Evolutionary conservation across 2,797 vertebrate genomes (phyloP).

Genomic region (Pangasius djambal): DNA sequence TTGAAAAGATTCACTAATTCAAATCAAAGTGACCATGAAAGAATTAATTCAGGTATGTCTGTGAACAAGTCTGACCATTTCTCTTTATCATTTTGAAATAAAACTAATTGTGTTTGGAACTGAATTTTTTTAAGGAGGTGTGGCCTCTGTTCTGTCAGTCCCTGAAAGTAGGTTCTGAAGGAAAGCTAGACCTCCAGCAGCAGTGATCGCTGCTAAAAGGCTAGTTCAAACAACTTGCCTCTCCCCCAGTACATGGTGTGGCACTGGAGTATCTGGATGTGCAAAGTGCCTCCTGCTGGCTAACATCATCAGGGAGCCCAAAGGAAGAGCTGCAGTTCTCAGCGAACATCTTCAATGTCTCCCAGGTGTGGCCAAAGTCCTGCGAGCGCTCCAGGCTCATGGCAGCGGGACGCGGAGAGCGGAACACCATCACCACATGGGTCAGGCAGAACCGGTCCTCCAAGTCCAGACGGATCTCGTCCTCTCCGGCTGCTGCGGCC

Average conservation of each 20-base stretch:
- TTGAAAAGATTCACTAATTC: neutral
- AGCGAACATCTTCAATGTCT: conserved; percentile 83
- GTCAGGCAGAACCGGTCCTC: conserved; percentile 84
- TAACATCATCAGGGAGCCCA: conserved; percentile 78
- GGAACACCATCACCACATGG: conserved; percentile 84
- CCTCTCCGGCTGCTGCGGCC: conserved; percentile 70
- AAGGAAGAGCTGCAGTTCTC: conserved; percentile 83
- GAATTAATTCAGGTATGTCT: neutral
- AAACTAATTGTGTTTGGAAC: neutral
- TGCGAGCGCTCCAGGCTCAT: conserved; percentile 85
- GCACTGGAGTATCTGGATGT: conserved; percentile 84
- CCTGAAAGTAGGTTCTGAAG: neutral
- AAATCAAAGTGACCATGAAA: neutral
- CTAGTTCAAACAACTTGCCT: conserved; percentile 72
- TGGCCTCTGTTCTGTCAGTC: neutral
- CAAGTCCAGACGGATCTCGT: conserved; percentile 83
- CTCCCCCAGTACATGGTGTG: conserved; percentile 82
- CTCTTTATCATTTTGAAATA: neutral
- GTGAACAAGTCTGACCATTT: neutral
- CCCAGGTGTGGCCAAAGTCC: conserved; percentile 85
- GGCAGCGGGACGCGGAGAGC: conserved; percentile 83
- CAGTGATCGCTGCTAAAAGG: neutral
- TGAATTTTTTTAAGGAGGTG: neutral
- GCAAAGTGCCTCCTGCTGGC: conserved; percentile 78
- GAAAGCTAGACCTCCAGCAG: neutral